Evolutionary conservation across 1,140 invertebrate species (phyloP), one percentile per base, ranked within the genome.

Genomic region (Bombus pyrosoma): DNA sequence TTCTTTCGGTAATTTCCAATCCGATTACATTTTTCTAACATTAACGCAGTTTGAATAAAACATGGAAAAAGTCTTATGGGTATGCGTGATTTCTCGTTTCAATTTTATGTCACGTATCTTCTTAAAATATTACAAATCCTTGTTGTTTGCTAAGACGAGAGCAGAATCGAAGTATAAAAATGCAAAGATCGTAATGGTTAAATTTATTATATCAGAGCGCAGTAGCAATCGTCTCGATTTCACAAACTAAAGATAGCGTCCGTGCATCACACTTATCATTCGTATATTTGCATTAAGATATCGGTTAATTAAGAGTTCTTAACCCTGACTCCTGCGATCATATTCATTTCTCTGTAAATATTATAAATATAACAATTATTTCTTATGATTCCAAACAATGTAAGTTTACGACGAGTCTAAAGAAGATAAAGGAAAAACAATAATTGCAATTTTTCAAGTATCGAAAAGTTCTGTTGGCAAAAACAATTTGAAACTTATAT

Each of bases 271-370:
- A 39, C 34, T 77, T 28, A 32, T 62, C 15, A 37, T 59, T 77
- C 15, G 37, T 13, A 9, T 25, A 62, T 39, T 62, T 41, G 53
- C 57, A 39, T 34, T 62, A 62, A 77, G 53, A 77, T 77, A 77
- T 62, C 53, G 15, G 2, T 62, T 77, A 59, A 77, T 77, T 77
- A 77, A 77, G n/a, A 10, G 15, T n/a, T 37, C 39, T 62, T 77
- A 74, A 74, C 71, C 22, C 47, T 53, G 47, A 53, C 47, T 53
- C 18, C 32, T 73, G n/a, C 12, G 39, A 43, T 47, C 41, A 5
- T 28, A 12, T 41, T n/a, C 39, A 28, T 28, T 41, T 8, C 13
- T 18, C 25, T 41, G 34, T 1, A 41, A 41, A 28, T 41, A 28
- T 71, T 71, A 71, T 39, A 71, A 71, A 41, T 71, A 28, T 13